Evolutionary conservation across 2,113 vertebrate species (phyloP).

Genomic region (Onychostoma macrolepis): DNA sequence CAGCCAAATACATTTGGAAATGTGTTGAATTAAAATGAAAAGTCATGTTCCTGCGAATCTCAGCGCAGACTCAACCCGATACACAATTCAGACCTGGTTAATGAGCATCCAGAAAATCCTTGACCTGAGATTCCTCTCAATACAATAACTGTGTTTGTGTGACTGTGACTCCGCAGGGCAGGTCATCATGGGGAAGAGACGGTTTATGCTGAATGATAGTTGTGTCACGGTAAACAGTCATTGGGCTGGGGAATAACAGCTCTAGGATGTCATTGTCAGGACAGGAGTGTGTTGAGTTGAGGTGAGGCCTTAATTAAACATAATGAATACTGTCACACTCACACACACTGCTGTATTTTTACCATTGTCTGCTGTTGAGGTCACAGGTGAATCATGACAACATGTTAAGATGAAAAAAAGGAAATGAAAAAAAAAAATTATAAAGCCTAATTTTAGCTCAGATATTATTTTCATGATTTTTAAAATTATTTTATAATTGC

Average conservation of each 20-base stretch:
- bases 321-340: not conserved
- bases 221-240: not conserved
- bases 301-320: constrained; percentile 3
- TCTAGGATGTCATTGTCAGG: not conserved
- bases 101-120: constrained; percentile 18
- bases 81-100: constrained; percentile 16
- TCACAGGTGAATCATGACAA: not conserved
- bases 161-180: not conserved
- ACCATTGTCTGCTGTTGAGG: not conserved
- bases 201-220: not conserved
- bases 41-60: not conserved
- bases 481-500: not conserved
- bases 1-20: constrained; percentile 4
- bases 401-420: not conserved
- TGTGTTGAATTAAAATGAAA: not conserved
- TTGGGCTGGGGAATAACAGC: not conserved
- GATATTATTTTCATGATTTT: no score
- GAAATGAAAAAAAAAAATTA: no score
- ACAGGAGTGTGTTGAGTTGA: not conserved
- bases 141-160: not conserved
- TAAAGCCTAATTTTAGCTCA: no score
- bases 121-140: constrained; percentile 14
- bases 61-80: not conserved
- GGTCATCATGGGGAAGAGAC: not conserved
- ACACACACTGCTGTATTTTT: not conserved